These are phyloP conservation scores for Temnothorax unifasciatus DNA, from an alignment of 2,888 invertebrate genomes.

Conservation along the genomic window DNA sequence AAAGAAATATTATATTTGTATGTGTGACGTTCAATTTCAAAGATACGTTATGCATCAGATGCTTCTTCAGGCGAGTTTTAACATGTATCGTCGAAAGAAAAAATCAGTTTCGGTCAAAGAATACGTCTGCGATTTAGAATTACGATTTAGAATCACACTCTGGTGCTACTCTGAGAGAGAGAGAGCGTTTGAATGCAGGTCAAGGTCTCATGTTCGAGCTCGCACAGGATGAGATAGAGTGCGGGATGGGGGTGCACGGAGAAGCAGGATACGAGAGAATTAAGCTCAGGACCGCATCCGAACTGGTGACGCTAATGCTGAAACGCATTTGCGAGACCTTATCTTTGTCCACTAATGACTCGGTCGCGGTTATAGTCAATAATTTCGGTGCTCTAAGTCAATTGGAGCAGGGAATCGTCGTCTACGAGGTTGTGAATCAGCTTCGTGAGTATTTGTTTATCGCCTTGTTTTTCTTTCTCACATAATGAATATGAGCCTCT, in stretches of 20 bases:
- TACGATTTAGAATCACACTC: conserved; percentile 16
- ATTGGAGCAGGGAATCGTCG: conserved; percentile 92
- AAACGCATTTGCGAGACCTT: conserved; percentile 79
- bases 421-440: conserved; percentile 89
- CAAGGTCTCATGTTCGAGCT: conserved; percentile 88
- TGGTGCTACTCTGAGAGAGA: not conserved
- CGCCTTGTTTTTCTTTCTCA: not conserved
- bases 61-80: not conserved
- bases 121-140: not conserved
- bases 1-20: no score
- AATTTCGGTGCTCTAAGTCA: conserved; percentile 93
- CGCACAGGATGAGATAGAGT: conserved; percentile 89
- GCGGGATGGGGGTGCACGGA: conserved; percentile 88
- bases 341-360: conserved; percentile 76
- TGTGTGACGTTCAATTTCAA: no score
- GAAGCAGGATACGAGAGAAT: conserved; percentile 88
- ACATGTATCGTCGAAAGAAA: not conserved
- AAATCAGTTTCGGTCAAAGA: not conserved
- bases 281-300: conserved; percentile 85
- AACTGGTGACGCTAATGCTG: conserved; percentile 87
- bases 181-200: conserved; percentile 69
- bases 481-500: not conserved
- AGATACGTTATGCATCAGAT: not conserved
- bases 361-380: conserved; percentile 91
- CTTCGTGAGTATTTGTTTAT: conserved; percentile 87